Base-by-base conservation (phyloP, 2,888 invertebrate genomes). In the Lepidochrysops patricia region DNA sequence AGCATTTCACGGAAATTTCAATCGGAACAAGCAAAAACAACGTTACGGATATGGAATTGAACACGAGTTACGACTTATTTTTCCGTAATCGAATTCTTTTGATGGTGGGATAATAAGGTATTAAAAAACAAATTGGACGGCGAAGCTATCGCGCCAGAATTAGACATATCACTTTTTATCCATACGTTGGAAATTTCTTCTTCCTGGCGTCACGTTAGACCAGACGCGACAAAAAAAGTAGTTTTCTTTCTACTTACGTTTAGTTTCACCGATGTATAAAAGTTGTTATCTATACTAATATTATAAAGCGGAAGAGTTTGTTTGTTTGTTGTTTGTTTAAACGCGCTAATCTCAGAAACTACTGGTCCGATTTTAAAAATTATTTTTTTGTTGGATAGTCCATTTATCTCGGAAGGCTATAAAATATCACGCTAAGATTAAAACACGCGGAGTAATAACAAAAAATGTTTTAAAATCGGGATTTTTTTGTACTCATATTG, bases 141-240 rank as follows among this genome's bases (percentile, higher is more conserved):
- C 43, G 19, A 43, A 19, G 43, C 19, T 43, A 43, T 19, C 9
- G 4, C 15, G 4, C 43, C 43, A 43, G 19, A 43, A 9, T 43
- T 43, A 9, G 43, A 43, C 43, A 54, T 70, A 74, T 67, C 70
- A 74, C 72, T 79, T 80, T 80, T 80, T 75, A 78, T 80, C 74
- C 75, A 43, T 7, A 9, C 43, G 43, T 43, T 82, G 82, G 83
- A 83, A 84, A 83, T 76, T 76, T 63, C 71, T 65, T 67, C 58
- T 61, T 67, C 61, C 61, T 61, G 35, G 26, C 58, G 52, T 59
- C 59, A 49, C 19, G 59, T 32, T 19, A 37, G 32, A 52, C 27
- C 35, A 27, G 52, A 19, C 32, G 27, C 19, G 43, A 19, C 43
- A 43, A 49, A 25, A 54, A 32, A 54, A 52, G 32, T 54, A 19